These are phyloP conservation scores for Toxotes chatareus DNA, from an alignment of 2,113 vertebrate genomes.

Conservation along the genomic window DNA sequence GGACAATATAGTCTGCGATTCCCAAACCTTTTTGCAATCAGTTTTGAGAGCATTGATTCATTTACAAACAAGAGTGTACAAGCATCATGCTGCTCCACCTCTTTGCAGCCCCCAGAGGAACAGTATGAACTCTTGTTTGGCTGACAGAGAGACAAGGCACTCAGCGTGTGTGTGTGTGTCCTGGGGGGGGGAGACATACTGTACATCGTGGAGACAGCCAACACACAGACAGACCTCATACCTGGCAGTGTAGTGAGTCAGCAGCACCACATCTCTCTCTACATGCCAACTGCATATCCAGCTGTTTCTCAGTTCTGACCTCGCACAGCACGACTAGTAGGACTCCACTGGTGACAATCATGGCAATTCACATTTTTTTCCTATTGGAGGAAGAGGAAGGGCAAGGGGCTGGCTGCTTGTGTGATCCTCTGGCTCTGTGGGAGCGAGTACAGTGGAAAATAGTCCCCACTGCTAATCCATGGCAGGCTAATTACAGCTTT, in stretches of 20 bases:
- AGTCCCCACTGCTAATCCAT: slow-evolving; percentile 79
- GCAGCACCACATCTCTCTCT: slow-evolving; percentile 43
- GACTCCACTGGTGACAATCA: slow-evolving; percentile 11
- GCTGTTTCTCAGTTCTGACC: slow-evolving; percentile 38
- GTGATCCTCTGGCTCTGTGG: slow-evolving; percentile 63
- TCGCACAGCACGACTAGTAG: slow-evolving; percentile 3
- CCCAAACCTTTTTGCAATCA: slow-evolving; percentile 22
- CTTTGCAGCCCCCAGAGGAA: slow-evolving; percentile 24
- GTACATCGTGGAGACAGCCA: slow-evolving; percentile 51
- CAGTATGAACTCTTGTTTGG: slow-evolving; percentile 54
- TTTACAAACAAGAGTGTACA: slow-evolving; percentile 46
- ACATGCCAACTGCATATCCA: slow-evolving; percentile 60
- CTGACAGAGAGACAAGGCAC: slow-evolving; percentile 37
- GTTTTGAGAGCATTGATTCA: slow-evolving; percentile 29
- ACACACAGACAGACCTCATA: slow-evolving; percentile 55
- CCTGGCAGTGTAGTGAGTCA: slow-evolving; percentile 71
- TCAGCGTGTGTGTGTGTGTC: not conserved
- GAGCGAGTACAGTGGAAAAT: slow-evolving; percentile 75
- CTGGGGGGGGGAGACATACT: slow-evolving; percentile 7
- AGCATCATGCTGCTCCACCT: slow-evolving; percentile 39
- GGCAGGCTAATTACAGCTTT: slow-evolving; percentile 81
- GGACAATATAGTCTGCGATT: slow-evolving; percentile 1
- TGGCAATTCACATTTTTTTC: slow-evolving; percentile 13
- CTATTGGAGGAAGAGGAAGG: slow-evolving; percentile 29
- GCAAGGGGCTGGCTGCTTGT: slow-evolving; percentile 42